Conservation (phyloP, 2,797 vertebrate species). For the Bufotes viridis region DNA sequence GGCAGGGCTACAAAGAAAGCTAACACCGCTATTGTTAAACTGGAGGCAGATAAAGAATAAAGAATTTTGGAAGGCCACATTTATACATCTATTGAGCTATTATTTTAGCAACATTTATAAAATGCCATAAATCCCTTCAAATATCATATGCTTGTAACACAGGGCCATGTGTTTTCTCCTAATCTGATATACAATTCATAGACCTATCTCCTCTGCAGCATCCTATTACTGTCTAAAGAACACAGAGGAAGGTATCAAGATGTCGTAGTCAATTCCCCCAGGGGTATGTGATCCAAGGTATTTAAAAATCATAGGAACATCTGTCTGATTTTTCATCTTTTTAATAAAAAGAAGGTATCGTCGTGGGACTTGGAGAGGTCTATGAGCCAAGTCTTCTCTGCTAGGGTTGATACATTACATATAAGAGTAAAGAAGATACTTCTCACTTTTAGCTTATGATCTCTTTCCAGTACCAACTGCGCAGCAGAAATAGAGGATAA, state of each 20-base stretch:
- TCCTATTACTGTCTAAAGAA: conserved; percentile 37
- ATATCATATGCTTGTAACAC: background rate
- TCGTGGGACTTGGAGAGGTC: conserved; percentile 60
- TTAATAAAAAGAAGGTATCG: conserved; percentile 63
- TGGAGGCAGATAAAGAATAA: no score
- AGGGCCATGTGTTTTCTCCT: background rate
- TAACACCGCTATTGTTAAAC: no score
- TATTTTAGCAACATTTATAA: background rate
- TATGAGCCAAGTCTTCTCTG: conserved; percentile 65
- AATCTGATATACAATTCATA: background rate
- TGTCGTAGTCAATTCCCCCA: conserved; percentile 62
- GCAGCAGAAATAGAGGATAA: conserved; percentile 74
- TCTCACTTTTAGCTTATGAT: conserved; percentile 72
- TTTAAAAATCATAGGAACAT: conserved; percentile 65
- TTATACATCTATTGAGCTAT: background rate
- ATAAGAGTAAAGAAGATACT: conserved; percentile 64
- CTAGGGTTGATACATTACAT: conserved; percentile 67
- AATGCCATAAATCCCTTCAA: background rate
- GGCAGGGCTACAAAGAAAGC: no score
- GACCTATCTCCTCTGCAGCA: background rate
- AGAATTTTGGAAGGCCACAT: no score
- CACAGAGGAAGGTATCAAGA: conserved; percentile 61
- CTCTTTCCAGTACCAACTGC: conserved; percentile 74
- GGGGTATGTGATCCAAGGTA: conserved; percentile 57
- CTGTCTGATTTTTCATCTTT: conserved; percentile 65